Percentiles rank a stretch among this genome's conserved stretches.
phyloP scores from a whole-genome alignment of 1,140 invertebrate species.

The Holcopasites calliopsidis region DNA sequence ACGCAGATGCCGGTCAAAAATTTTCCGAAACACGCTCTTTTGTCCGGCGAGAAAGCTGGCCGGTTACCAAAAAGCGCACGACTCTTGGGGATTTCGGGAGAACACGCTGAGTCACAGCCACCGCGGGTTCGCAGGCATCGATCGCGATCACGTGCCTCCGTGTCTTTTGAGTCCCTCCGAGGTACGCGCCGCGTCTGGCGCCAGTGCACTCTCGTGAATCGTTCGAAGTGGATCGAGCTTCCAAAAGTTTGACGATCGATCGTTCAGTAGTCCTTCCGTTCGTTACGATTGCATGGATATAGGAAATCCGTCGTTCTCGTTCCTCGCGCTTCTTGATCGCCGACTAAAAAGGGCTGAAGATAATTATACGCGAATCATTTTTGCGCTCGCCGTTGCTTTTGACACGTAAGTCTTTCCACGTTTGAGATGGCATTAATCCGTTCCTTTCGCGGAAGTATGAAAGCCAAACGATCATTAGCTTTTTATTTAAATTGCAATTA shows the following conservation, averaged over 20 bases:
- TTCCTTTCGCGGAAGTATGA: no score
- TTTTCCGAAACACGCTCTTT: constrained; percentile 46
- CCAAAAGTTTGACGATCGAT: neutral
- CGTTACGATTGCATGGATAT: neutral
- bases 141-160: constrained; percentile 61
- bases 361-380: neutral
- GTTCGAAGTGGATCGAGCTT: constrained; percentile 18
- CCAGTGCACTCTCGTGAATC: constrained; percentile 42
- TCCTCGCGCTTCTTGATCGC: no score
- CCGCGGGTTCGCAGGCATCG: constrained; percentile 53
- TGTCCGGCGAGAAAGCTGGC: constrained; percentile 38
- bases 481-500: no score
- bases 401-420: neutral
- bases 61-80: constrained; percentile 46
- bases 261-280: neutral
- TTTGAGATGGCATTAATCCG: no score
- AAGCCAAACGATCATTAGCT: no score
- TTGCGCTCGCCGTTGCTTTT: neutral
- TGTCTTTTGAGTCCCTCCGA: constrained; percentile 14
- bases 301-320: no score
- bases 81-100: constrained; percentile 48
- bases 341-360: neutral
- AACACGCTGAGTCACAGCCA: constrained; percentile 68
- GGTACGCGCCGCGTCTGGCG: neutral
- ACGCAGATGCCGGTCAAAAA: neutral